Base-by-base conservation (phyloP, 2,888 invertebrate genomes). In the Dynastes tityus region DNA sequence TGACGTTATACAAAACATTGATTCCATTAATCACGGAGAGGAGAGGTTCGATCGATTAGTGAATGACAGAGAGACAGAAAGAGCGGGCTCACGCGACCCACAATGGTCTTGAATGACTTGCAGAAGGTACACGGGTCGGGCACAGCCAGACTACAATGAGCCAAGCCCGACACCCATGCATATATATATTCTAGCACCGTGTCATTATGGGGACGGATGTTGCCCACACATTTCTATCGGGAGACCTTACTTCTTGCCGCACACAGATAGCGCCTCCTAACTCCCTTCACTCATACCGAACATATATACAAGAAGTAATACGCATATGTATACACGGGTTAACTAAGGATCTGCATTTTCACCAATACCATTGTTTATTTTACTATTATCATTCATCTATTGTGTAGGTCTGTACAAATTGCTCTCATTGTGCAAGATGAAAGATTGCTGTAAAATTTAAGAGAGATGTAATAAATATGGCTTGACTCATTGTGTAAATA, bases 151-250 rank as follows among this genome's bases (percentile, higher is more conserved):
- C 84, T 83, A 83, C 84, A 84, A 83, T 84, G 82, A 82, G 81
- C 82, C 83, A 81, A 78, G 80, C 79, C 81, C 81, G 81, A 80
- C 83, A 82, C 82, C 82, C 84, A 84, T 83, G 82, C 84, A 84
- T 82, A 61, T 61, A 61, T 74, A 74, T 77, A 79, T 79, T 37
- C 79, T 81, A 81, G 81, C 80, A 84, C 82, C 82, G 84, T 84
- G 84, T 84, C 83, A 83, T 84, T 84, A 84, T 81, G 80, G 82
- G 84, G 83, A 82, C 83, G 83, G 82, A 82, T 79, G 79, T 74
- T 81, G 76, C 82, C 81, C 81, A 81, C 82, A 81, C 81, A 80
- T 78, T 67, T 45, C 73, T 73, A 55, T 63, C 61, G 71, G 63
- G 58, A 49, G 73, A 74, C 63, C 55, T 58, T 73, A 45, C 73